Evolutionary conservation across 2,113 vertebrate species (phyloP).

Genomic region (Chaetodon auriga): DNA sequence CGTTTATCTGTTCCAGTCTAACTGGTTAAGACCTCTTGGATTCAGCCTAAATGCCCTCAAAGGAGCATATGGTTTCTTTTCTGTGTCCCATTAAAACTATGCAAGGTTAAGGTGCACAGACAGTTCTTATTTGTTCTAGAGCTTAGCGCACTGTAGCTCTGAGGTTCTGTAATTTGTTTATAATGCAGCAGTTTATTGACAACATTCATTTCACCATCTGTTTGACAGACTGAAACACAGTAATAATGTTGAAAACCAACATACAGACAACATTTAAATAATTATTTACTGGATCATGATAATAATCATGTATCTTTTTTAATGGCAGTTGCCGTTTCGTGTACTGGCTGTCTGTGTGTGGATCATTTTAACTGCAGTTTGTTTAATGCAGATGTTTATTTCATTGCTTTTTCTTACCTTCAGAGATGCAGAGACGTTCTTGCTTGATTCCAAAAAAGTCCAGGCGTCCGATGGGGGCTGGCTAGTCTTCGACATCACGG

Average conservation of each 20-base stretch:
- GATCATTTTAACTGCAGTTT: background rate
- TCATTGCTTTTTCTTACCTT: constrained; percentile 13
- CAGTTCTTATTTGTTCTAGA: constrained; percentile 35
- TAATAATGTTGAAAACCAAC: background rate
- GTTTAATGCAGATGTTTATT: constrained; percentile 13
- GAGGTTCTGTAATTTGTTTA: constrained; percentile 33
- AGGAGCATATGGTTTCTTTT: constrained; percentile 66
- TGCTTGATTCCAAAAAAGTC: constrained; percentile 92
- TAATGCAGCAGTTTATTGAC: constrained; percentile 16
- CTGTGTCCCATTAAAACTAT: constrained; percentile 72
- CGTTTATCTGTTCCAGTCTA: constrained; percentile 53
- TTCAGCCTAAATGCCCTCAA: constrained; percentile 54
- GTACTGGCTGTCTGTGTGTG: background rate
- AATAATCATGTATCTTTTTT: background rate
- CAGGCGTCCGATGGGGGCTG: constrained; percentile 95
- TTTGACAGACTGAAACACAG: background rate
- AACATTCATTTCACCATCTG: constrained; percentile 22
- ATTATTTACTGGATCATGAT: background rate
- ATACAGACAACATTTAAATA: background rate
- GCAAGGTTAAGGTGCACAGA: constrained; percentile 31
- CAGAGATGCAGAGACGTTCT: constrained; percentile 96
- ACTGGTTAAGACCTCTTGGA: constrained; percentile 62
- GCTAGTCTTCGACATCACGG: constrained; percentile 98
- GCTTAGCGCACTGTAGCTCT: background rate
- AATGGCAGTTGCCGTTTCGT: background rate